Base-by-base conservation (phyloP, 2,888 invertebrate species). In the Cephus runcator region DNA sequence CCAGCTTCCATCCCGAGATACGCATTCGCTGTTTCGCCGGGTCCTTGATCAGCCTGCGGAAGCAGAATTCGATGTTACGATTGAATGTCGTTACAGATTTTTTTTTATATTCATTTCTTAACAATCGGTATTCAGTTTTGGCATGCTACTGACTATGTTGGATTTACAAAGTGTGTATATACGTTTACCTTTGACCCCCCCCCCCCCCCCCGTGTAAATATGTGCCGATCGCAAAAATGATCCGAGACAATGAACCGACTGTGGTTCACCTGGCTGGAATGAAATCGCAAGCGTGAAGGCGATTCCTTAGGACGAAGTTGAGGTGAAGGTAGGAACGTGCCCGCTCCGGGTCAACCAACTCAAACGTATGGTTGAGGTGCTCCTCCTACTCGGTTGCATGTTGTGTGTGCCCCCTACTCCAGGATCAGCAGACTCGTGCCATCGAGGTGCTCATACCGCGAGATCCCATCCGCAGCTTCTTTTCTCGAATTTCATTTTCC, bases 311-410 rank as follows among this genome's bases (percentile, higher is more conserved):
- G 87, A 85, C 86, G 86, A 85, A 85, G 84, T 85, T 84, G 87
- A 86, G 86, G 85, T 83, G 87, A 86, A 87, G 85, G 87, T 87
- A 88, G 86, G 83, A 87, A 84, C 87, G 86, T 84, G 73, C 77
- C 82, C 83, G 86, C 87, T 88, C 83, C 90, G 88, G 90, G 90
- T 90, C 90, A 90, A 90, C 89, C 90, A 91, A 91, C 90, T 91
- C 88, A 87, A 87, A 87, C 87, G 88, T 88, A 86, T 85, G 86
- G 74, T 73, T 73, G 77, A 69, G 77, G 33, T 77, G 77, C 73
- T 76, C 76, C 77, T 74, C 71, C 83, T 85, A 71, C 83, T 81
- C 80, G 82, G 83, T 85, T 86, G 84, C 85, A 84, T 83, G 83
- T 84, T 85, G 86, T 85, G 83, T 83, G 82, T 85, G 82, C 83